Evolutionary conservation across 1,140 invertebrate species (phyloP), one percentile per base, ranked within the genome.

Genomic region (Oscheius sp.): DNA sequence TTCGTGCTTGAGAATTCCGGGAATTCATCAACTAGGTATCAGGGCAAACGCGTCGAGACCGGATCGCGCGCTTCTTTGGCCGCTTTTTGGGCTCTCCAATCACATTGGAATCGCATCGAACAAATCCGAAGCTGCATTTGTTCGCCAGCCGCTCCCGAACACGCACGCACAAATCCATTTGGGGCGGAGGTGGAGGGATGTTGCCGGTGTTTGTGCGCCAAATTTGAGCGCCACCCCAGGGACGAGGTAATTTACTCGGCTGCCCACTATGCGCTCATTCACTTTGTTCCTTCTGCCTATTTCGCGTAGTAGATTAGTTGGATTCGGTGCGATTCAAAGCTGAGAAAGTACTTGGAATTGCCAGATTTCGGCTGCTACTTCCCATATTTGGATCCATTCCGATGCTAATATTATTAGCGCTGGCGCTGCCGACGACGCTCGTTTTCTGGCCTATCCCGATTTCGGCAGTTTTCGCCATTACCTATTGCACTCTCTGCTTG

Each of bases 201-300:
- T 7, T 13, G 49, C 49, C 49, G 49, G 49, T 55, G 49, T 55
- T 55, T 55, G 49, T 55, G 49, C 49, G 49, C 49, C 23, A 55
- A 55, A 55, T 55, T 55, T 55, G 23, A 55, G 49, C 7, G 49
- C 49, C 28, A 55, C 49, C 49, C 49, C 49, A 20, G 49, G 49
- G 49, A 55, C 49, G 23, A 55, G 49, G 49, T 55, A 55, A 55
- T 55, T 55, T 55, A 55, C 15, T 55, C 49, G 49, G 49, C 49
- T 55, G 49, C 49, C 49, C 49, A 55, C 49, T 55, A 55, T 55
- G 7, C 49, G 49, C 49, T 55, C 49, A 55, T 55, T 26, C 49
- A 55, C 49, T 55, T 55, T 55, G 49, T 55, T 55, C 49, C 49
- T 55, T 55, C 49, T 15, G n/a, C n/a, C n/a, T n/a, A n/a, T n/a